Base-by-base conservation (phyloP, 2,113 vertebrate genomes). In the Hydrochoerus hydrochaeris region DNA sequence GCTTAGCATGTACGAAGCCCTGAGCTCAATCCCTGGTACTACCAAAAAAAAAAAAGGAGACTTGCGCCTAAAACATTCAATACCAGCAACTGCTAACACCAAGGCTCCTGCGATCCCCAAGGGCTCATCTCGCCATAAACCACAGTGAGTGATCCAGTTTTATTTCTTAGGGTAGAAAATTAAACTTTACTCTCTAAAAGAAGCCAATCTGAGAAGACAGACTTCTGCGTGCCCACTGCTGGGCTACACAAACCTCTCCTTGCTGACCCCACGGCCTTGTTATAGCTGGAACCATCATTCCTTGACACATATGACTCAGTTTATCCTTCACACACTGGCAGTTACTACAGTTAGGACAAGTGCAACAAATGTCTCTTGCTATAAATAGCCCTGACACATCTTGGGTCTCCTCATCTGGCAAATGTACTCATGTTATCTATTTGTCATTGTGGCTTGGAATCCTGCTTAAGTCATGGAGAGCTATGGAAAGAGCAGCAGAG, bases 181-280 rank as follows among this genome's bases (percentile, higher is more conserved):
- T 5, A 58, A 86, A 54, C 46, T 65, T 65, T 4, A 14, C 28
- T 90, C 49, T 57, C 49, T 57, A 5, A 49, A 57, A 57, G 13
- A 65, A 35, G 62, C 24, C 16, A 1, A n/a, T 41, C 4, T 41
- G n/a, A 89, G 67, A 83, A 30, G 73, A 38, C 38, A 30, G 73
- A 38, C 38, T 58, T 62, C 63, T 88, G 35, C 16, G 3, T 1
- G 46, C 52, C 57, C 22, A 49, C 10, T 4, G 1, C 16, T 0
- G 11, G 87, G 52, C 28, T 78, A 78, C 11, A 62, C 5, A 17
- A 41, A 54, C 44, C 44, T 12, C 11, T 44, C 63, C 52, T 91
- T 32, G 0, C 41, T 9, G n/a, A 30, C 11, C 13, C 60, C n/a
- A 7, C 0, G 30, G 12, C 80, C 44, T 24, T 16, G 0, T 12